A percentile compares a stretch with the other conserved stretches of the same genome.
phyloP scores from a whole-genome alignment of 2,888 invertebrate species.

The Melipona bicolor region DNA sequence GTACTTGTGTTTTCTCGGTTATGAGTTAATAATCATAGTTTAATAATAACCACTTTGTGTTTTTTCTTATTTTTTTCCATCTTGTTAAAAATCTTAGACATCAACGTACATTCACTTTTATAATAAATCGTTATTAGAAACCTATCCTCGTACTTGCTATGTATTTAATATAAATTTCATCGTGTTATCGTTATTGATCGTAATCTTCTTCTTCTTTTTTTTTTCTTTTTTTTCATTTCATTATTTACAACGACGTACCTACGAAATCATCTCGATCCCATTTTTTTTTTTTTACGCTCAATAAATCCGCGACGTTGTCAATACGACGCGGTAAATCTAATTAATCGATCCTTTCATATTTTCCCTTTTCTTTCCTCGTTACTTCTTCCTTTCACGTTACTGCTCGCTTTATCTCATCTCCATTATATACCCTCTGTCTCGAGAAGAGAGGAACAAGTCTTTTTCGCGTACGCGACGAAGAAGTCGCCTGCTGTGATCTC shows the following conservation, averaged over 20 bases:
- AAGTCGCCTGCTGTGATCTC: constrained; percentile 43
- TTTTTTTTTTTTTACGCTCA: constrained; percentile 39
- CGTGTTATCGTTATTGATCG: constrained; percentile 72
- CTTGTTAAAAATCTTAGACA: constrained; percentile 83
- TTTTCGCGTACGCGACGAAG: constrained; percentile 41
- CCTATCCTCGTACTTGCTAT: constrained; percentile 82
- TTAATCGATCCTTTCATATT: constrained; percentile 16
- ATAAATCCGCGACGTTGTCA: constrained; percentile 58
- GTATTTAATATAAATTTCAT: constrained; percentile 80
- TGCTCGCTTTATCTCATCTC: constrained; percentile 32
- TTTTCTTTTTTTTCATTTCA: constrained; percentile 34
- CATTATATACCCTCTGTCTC: constrained; percentile 51
- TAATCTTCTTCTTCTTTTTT: constrained; percentile 43
- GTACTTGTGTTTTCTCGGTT: constrained; percentile 74
- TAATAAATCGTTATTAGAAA: constrained; percentile 83
- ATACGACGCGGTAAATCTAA: constrained; percentile 63
- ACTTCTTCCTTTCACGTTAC: constrained; percentile 23
- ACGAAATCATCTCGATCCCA: constrained; percentile 60
- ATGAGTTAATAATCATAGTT: constrained; percentile 79
- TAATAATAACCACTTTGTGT: constrained; percentile 77
- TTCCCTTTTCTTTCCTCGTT: constrained; percentile 22
- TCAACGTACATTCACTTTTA: constrained; percentile 83
- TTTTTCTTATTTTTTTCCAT: constrained; percentile 52
- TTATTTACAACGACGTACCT: constrained; percentile 77
- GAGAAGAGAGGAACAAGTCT: constrained; percentile 69